These are phyloP conservation scores for Drosophila ercepeae DNA, from an alignment of 1,140 invertebrate genomes.

Conservation along the genomic window DNA sequence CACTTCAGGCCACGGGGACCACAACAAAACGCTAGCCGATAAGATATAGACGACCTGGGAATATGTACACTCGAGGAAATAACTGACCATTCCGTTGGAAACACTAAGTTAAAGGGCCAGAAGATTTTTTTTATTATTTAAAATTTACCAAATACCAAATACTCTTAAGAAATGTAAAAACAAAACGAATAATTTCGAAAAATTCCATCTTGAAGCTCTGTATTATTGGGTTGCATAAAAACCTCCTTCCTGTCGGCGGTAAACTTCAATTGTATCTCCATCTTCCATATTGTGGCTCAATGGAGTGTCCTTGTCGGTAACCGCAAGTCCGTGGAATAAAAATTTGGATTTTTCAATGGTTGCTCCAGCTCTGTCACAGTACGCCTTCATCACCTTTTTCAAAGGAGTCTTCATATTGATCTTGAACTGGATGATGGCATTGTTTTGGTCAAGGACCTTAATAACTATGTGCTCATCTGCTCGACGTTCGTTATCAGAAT, in stretches of 20 bases:
- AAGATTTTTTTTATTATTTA: too few species aligned
- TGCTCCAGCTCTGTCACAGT: background rate
- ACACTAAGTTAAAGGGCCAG: background rate
- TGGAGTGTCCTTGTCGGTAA: background rate
- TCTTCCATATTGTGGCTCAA: background rate
- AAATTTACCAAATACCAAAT: background rate
- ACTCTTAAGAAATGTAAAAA: background rate
- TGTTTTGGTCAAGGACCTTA: background rate
- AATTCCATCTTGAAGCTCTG: background rate
- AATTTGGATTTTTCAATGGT: background rate
- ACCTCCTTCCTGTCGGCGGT: background rate
- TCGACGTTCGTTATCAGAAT: background rate
- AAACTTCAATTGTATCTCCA: background rate
- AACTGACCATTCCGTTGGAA: background rate
- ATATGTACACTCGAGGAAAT: conserved; percentile 4
- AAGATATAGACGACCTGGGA: conserved; percentile 65
- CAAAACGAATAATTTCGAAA: background rate
- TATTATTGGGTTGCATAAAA: background rate
- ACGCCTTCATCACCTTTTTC: background rate
- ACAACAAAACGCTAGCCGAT: conserved; percentile 55
- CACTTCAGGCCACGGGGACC: conserved; percentile 41
- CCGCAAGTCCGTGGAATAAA: background rate
- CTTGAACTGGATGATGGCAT: background rate
- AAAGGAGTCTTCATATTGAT: background rate
- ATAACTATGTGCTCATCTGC: background rate